These are phyloP conservation scores for Corvus hawaiiensis DNA, from an alignment of 2,113 vertebrate genomes.

Conservation along the genomic window DNA sequence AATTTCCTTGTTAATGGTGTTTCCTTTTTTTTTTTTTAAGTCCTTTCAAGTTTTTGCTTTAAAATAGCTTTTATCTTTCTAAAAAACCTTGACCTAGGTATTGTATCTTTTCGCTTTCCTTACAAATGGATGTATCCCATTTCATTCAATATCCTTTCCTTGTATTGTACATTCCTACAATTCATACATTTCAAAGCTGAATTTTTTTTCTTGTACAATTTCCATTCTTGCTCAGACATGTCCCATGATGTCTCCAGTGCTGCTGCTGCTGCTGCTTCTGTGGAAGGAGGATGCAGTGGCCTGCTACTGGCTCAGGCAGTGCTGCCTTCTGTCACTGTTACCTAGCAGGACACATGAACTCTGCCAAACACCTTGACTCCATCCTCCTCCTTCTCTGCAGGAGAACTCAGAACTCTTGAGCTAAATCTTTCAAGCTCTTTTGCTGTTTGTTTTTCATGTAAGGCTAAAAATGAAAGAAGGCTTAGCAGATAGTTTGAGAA, in stretches of 20 bases:
- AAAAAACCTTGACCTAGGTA: not conserved
- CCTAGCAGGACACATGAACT: not conserved
- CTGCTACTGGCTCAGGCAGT: not conserved
- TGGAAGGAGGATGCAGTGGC: not conserved
- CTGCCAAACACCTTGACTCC: not conserved
- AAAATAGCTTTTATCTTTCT: not conserved
- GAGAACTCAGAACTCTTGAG: not conserved
- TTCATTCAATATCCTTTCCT: not conserved
- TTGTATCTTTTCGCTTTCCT: not conserved
- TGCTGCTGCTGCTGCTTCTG: not conserved
- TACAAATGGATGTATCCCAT: not conserved
- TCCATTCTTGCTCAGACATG: not conserved
- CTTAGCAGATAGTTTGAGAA: not conserved
- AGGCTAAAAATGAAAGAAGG: not conserved
- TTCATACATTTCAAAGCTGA: not conserved
- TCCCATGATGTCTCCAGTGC: not conserved
- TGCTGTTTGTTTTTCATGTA: not conserved
- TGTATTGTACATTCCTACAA: not conserved
- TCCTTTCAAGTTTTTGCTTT: not conserved
- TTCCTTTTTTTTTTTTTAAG: not conserved
- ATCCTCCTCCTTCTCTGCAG: not conserved
- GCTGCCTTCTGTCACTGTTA: not conserved
- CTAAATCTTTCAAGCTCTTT: not conserved
- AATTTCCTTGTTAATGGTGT: not conserved
- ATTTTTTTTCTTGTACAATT: not conserved